Evolutionary conservation across 2,113 vertebrate species (phyloP), one percentile per base, ranked within the genome.

Genomic region (Hyperopisus bebe): DNA sequence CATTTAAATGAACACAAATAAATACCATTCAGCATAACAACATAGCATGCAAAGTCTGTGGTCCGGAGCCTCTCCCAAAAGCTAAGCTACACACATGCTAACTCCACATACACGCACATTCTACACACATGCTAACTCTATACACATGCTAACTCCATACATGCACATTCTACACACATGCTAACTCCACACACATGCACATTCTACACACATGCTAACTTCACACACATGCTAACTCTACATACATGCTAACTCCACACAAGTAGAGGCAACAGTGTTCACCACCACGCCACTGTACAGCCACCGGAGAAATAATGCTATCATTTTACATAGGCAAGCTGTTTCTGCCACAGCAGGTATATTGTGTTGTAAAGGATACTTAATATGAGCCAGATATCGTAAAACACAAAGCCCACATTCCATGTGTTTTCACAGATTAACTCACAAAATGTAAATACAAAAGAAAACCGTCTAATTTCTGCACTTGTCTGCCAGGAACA

Each of bases 361-460:
- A n/a, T 31, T 31, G 50, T 87, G 5, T 39, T 50, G 31, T 35
- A 39, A 87, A 87, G 50, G 5, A 17, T 53, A 6, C 13, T 87
- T 47, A 87, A 53, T 47, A 47, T 8, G 27, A 53, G 50, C 82
- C 27, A 53, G 50, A 87, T 87, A 87, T 35, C 4, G 13, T 27
- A 31, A 55, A 86, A 51, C 46, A 86, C 84, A 46, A 48, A 86
- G 44, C n/a, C 35, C 42, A 82, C 77, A 50, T 50, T 51, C 46
- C 50, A 35, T 87, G 85, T 53, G 50, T 35, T 51, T 87, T 53
- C 85, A 55, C 47, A 55, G 85, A 87, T 87, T 48, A 53, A 84
- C 44, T 87, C 31, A 19, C 13, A 55, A 53, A 86, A 35, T 51
- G 48, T n/a, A 87, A 42, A 55, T 87, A 19, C n/a, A 35, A 27